Conservation (phyloP, 2,888 invertebrate species). For the Watsonalla cultraria region DNA sequence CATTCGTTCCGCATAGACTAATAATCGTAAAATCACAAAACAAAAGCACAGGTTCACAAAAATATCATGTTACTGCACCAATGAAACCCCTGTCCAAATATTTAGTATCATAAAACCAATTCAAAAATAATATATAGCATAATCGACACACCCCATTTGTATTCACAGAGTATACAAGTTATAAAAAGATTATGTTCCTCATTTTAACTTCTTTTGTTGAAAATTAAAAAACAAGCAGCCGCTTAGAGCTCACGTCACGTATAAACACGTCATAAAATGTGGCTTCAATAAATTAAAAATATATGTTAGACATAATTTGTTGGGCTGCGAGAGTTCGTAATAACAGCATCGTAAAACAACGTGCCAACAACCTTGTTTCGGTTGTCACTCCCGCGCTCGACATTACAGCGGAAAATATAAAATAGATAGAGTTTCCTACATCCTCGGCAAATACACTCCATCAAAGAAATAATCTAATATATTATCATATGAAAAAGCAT, state of each 20-base stretch:
- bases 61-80: conserved; percentile 72
- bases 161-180: conserved; percentile 59
- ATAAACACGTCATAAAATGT: conserved; percentile 62
- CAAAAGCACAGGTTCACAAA: conserved; percentile 56
- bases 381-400: conserved; percentile 3
- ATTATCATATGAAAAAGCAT: conserved; percentile 71
- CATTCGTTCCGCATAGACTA: conserved; percentile 70
- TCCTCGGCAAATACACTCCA: conserved; percentile 28
- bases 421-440: conserved; percentile 16
- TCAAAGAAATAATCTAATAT: conserved; percentile 45
- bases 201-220: conserved; percentile 69
- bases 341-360: conserved; percentile 30
- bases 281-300: conserved; percentile 65
- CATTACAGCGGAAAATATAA: conserved; percentile 3
- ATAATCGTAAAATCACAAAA: conserved; percentile 66
- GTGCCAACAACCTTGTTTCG: conserved; percentile 30
- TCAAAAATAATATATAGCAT: conserved; percentile 71
- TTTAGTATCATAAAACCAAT: conserved; percentile 75
- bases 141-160: conserved; percentile 67
- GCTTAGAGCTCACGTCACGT: conserved; percentile 64
- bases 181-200: conserved; percentile 68
- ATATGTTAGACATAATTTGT: conserved; percentile 47
- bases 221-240: conserved; percentile 63
- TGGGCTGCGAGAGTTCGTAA: conserved; percentile 18
- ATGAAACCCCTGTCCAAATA: conserved; percentile 76